Conservation (phyloP, 2,797 vertebrate genomes). For the Pagetopsis macropterus region DNA sequence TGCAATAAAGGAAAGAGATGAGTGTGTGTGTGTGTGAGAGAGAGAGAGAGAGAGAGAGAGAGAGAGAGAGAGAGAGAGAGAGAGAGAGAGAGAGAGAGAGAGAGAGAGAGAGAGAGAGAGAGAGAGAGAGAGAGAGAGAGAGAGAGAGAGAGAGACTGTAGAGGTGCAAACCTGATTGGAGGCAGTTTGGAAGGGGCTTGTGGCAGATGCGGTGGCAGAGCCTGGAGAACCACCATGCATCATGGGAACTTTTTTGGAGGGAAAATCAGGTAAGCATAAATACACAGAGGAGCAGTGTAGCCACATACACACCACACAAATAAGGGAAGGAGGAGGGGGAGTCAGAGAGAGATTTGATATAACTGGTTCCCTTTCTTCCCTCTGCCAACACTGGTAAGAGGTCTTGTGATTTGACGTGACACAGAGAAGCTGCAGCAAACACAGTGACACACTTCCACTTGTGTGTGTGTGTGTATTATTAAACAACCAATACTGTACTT, state of each 20-base stretch:
- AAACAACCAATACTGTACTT: background rate
- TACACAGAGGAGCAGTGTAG: slow-evolving; percentile 87
- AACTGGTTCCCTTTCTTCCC: slow-evolving; percentile 67
- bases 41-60: slow-evolving; percentile 11
- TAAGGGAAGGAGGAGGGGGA: slow-evolving; percentile 46
- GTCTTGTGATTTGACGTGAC: slow-evolving; percentile 26
- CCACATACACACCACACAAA: slow-evolving; percentile 85
- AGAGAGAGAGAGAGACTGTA: slow-evolving; percentile 62
- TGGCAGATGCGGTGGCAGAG: slow-evolving; percentile 95
- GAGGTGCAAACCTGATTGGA: slow-evolving; percentile 99
- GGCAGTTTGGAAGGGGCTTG: slow-evolving; percentile 97
- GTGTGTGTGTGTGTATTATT: background rate
- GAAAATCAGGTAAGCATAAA: slow-evolving; percentile 94
- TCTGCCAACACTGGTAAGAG: slow-evolving; percentile 52
- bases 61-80: slow-evolving; percentile 11
- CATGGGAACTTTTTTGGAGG: slow-evolving; percentile 96
- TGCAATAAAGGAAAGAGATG: slow-evolving; percentile 58
- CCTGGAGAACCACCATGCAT: slow-evolving; percentile 97
- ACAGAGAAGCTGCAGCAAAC: background rate
- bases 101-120: too few relatives aligned
- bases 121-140: too few relatives aligned
- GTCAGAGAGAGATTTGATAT: slow-evolving; percentile 58
- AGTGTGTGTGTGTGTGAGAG: slow-evolving; percentile 4
- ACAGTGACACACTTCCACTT: slow-evolving; percentile 10
- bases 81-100: slow-evolving; percentile 24